Base-by-base conservation (phyloP, 2,888 invertebrate genomes). In the Alviniconcha strummeri region DNA sequence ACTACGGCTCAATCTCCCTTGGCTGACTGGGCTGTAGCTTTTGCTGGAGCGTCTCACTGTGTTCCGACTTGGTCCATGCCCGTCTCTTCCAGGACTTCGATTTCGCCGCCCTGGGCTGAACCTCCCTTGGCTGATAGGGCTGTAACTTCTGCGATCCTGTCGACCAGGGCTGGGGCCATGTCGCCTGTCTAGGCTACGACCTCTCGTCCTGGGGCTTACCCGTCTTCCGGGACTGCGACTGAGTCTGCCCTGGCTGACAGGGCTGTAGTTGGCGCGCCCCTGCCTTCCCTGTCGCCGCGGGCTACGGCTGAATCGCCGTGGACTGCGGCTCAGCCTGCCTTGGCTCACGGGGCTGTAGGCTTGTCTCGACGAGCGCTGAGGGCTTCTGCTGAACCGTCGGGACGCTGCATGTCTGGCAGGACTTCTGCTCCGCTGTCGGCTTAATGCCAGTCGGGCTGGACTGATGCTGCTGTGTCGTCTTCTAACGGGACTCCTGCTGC, bases 251-350 rank as follows among this genome's bases (percentile, higher is more conserved):
- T 54, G 80, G 55, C 80, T 80, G 69, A 80, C 52, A 54, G 80
- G 80, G 54, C 80, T 80, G 5, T 52, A 19, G 55, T 13, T 67
- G 67, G 52, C 54, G 17, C 77, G n/a, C 4, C 60, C 36, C 17
- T 60, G 78, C 19, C 55, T 80, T 9, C 80, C n/a, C 4, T 54
- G 36, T 54, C 80, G 54, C 7, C 69, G n/a, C 4, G 80, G 80
- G n/a, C 67, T 79, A 5, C 79, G 64, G 67, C 79, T 79, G 7
- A n/a, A 19, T 4, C 80, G 67, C n/a, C 80, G 64, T 55, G 80
- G 80, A 55, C 80, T 80, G 64, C 80, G 80, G n/a, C 80, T 80
- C 67, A 67, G 55, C n/a, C 80, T 67, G 9, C 69, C 80, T 69
- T 67, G 80, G 55, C 80, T 80, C 15, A 71, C 78, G 15, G 78